Base-by-base conservation (phyloP, 2,888 invertebrate genomes). In the Hybos culiciformis region DNA sequence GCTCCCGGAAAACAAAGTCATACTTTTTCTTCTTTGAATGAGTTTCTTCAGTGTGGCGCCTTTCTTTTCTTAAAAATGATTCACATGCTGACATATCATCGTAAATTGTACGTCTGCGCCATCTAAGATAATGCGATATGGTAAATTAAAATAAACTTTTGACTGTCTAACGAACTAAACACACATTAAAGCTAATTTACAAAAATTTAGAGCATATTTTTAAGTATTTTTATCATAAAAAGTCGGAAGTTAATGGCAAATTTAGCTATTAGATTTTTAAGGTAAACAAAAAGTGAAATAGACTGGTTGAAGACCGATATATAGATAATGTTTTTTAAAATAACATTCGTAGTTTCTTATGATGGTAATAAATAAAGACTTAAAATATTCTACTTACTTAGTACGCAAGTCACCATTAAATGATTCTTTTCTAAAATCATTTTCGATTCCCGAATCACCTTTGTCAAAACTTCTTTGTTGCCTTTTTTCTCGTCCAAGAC, bases 401-500 rank as follows among this genome's bases (percentile, higher is more conserved):
- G 59, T 57, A 43, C 56, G 60, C 19, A 75, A 60, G 45, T 75
- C 75, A 15, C 72, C 72, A 52, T 70, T 75, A 45, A 63, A 63
- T 1, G 81, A 80, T 54, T 83, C 82, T 48, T 82, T 74, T 41
- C 82, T 73, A 54, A 81, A 81, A 60, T 85, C 84, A 51, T 84
- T 83, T 56, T 84, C 84, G 49, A 84, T 84, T 1, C 85, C 84
- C 0, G 84, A 85, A 65, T 85, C 84, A 3, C 59, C 75, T 66
- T 58, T 76, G 66, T 53, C 75, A 63, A 66, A 66, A 48, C 66
- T 66, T 21, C 64, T 56, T 48, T 66, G 66, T 47, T 65, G 63
- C 42, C 61, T 50, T 44, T 65, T 65, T 44, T 74, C 74, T 21
- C 72, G 70, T 51, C 74, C 76, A 24, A 74, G 68, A 43, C 58